These are phyloP conservation scores for Sussaba pulchella DNA, from an alignment of 2,888 invertebrate species.

Conservation along the genomic window DNA sequence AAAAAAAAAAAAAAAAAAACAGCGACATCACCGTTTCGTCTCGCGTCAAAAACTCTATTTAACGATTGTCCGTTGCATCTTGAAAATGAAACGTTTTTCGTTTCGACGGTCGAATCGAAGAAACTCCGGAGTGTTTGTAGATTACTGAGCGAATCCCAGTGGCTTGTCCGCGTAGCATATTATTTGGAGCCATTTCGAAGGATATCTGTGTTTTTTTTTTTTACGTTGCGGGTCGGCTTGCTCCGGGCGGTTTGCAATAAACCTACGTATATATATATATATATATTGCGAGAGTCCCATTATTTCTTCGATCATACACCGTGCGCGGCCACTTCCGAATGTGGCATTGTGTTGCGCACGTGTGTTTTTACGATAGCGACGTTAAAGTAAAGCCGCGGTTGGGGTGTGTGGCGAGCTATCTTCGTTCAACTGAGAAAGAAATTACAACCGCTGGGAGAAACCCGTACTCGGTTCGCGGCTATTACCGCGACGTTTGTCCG, in stretches of 20 bases:
- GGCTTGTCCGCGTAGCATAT: slow-evolving; percentile 27
- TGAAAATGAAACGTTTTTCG: slow-evolving; percentile 31
- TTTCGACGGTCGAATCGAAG: slow-evolving; percentile 50
- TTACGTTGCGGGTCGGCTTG: slow-evolving; percentile 18
- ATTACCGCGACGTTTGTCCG: neutral
- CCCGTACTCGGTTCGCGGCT: neutral
- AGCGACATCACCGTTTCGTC: slow-evolving; percentile 35
- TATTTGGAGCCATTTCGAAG: slow-evolving; percentile 46
- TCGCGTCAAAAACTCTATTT: neutral
- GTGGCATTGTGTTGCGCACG: slow-evolving; percentile 7
- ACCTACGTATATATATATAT: no score
- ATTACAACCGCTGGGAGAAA: no score
- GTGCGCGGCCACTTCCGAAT: neutral
- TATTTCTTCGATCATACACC: slow-evolving; percentile 42
- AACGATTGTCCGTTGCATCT: slow-evolving; percentile 35
- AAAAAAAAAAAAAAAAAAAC: no score
- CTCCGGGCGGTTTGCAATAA: slow-evolving; percentile 16
- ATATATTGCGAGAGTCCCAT: slow-evolving; percentile 43
- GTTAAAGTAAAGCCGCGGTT: slow-evolving; percentile 36
- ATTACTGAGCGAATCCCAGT: neutral
- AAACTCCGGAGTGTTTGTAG: slow-evolving; percentile 51
- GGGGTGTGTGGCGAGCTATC: no score
- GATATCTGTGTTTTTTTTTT: slow-evolving; percentile 42
- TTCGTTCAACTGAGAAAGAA: slow-evolving; percentile 36
- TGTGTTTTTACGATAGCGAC: slow-evolving; percentile 38